Base-by-base conservation (phyloP, 1,140 invertebrate genomes). In the Pachypeltis micranthus region DNA sequence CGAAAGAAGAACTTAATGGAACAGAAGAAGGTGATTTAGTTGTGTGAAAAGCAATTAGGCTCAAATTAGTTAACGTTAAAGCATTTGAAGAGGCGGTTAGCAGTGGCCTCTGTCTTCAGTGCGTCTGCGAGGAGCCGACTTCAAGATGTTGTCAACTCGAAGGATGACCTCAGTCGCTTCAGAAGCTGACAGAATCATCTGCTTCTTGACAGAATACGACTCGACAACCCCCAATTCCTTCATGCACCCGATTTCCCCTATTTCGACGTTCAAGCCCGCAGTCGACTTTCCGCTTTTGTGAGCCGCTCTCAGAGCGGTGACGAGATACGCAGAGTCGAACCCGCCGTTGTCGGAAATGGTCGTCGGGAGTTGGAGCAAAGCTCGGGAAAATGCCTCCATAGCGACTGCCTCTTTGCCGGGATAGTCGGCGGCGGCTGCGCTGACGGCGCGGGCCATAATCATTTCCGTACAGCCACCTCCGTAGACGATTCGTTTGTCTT, bases 131-230 rank as follows among this genome's bases (percentile, higher is more conserved):
- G 97, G 97, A 28, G 96, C 95, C 34, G 93, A 83, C 73, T 88
- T 94, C 25, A 99, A 87, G 64, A 99, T 99, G 75, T 96, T 87
- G 74, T 99, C 97, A 1, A 99, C 96, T 47, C 97, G 85, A 7
- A 99, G 78, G 71, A 99, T 98, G 91, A 99, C 96, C 79, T 99
- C 97, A 0, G 96, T 96, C 2, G 96, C 96, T 79, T 99, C 97
- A 0, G 93, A 77, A 2, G 95, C 97, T 39, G 93, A 96, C 61
- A 96, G 69, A 39, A 99, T 75, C 10, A 99, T 92, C 76, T 98
- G 95, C 26, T 91, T 79, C 75, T 99, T 99, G 0, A 99, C 95
- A 19, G 90, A 90, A 77, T 87, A 97, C 0, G 95, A 97, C 78
- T 99, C 97, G 0, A 93, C 96, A 65, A 99, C 89, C 23, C 96